Conservation (phyloP, 2,888 invertebrate species). For the Calliopum simillimum region DNA sequence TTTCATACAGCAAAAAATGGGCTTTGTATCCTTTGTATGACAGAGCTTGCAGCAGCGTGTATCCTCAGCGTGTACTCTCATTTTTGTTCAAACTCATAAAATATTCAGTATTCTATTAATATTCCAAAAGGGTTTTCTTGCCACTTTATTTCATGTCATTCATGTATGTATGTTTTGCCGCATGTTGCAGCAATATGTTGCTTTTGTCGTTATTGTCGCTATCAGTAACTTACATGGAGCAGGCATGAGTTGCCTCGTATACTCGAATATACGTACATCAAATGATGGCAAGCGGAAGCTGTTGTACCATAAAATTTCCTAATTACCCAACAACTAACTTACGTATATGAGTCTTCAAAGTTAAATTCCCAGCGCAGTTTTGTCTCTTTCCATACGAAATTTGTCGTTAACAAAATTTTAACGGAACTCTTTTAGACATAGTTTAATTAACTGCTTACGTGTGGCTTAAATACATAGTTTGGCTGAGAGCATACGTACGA, state of each 20-base stretch:
- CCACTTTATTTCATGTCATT: slow-evolving; percentile 53
- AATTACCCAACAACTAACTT: slow-evolving; percentile 51
- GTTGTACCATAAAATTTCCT: slow-evolving; percentile 59
- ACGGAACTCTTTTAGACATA: slow-evolving; percentile 14
- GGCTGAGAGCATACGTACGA: too few relatives aligned
- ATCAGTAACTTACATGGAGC: slow-evolving; percentile 33
- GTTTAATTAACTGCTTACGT: neutral
- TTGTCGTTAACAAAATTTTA: slow-evolving; percentile 9
- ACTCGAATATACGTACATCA: neutral
- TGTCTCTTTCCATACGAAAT: neutral
- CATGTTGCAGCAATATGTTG: slow-evolving; percentile 19
- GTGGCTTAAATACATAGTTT: too few relatives aligned
- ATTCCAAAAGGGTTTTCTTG: slow-evolving; percentile 57
- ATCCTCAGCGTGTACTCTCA: slow-evolving; percentile 10
- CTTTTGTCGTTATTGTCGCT: slow-evolving; percentile 34
- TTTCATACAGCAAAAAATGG: neutral
- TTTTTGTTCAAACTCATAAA: slow-evolving; percentile 2
- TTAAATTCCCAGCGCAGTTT: neutral
- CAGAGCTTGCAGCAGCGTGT: slow-evolving; percentile 14
- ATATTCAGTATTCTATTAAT: slow-evolving; percentile 62
- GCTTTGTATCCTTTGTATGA: slow-evolving; percentile 4
- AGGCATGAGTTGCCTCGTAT: neutral
- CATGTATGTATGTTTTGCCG: slow-evolving; percentile 44
- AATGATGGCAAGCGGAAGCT: slow-evolving; percentile 43
- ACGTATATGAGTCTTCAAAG: neutral